A percentile compares a stretch with the other conserved stretches of the same genome.
phyloP scores from a whole-genome alignment of 2,113 vertebrate species.

The Cygnus buccinator region DNA sequence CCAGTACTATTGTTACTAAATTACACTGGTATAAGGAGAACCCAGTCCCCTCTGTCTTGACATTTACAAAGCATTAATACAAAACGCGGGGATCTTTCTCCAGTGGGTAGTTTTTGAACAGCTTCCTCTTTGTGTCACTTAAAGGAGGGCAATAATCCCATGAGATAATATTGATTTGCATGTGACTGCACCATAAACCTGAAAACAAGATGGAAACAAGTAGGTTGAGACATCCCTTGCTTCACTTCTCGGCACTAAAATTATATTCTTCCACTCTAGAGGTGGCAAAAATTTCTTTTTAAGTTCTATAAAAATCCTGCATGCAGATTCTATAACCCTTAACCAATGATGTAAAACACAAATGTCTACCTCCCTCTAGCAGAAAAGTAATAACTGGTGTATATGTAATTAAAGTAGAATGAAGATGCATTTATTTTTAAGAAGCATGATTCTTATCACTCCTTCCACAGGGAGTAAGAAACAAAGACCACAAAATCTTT shows the following conservation, averaged over 20 bases:
- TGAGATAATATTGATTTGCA: background rate
- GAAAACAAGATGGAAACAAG: background rate
- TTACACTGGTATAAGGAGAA: background rate
- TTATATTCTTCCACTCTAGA: background rate
- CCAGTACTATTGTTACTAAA: background rate
- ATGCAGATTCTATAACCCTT: background rate
- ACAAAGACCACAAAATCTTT: background rate
- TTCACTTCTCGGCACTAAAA: background rate
- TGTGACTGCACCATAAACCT: background rate
- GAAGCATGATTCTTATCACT: background rate
- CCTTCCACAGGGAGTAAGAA: background rate
- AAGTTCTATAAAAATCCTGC: background rate
- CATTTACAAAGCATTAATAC: background rate
- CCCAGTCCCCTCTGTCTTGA: background rate
- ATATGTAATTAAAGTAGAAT: background rate
- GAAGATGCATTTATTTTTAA: conserved; percentile 21
- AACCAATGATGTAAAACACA: background rate
- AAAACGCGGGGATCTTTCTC: background rate
- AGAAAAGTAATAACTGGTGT: background rate
- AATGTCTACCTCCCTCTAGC: background rate
- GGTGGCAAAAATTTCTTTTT: background rate
- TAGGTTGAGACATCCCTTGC: background rate
- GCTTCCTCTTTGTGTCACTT: conserved; percentile 1
- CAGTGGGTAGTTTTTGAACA: conserved; percentile 12
- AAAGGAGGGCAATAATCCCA: background rate